Percentiles rank a stretch among this genome's conserved stretches.
Evolutionary conservation across 2,113 vertebrate genomes (phyloP).

Genomic region (Anguilla rostrata): DNA sequence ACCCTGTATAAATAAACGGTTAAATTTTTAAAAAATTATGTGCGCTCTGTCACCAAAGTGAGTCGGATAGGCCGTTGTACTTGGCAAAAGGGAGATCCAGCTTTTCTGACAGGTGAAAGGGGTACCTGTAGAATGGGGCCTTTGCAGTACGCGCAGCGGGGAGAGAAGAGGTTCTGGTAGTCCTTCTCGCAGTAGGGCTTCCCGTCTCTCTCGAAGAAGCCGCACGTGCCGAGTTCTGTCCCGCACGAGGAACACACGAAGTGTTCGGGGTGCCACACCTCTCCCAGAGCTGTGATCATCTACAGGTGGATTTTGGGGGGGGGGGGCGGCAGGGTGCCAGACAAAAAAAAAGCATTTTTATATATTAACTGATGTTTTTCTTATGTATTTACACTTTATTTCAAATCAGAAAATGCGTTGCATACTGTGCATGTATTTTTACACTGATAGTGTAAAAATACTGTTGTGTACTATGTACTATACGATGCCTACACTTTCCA

Average conservation of each 20-base stretch:
- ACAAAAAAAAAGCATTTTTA: not conserved
- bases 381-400: no score
- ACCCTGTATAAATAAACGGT: no score
- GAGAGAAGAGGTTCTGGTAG: constrained; percentile 80
- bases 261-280: constrained; percentile 86
- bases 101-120: not conserved
- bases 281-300: constrained; percentile 83
- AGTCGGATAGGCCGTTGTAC: no score
- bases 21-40: no score
- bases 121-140: constrained; percentile 74
- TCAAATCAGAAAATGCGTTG: no score
- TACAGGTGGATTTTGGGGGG: constrained; percentile 32
- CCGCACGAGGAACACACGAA: constrained; percentile 78
- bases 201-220: constrained; percentile 83
- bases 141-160: constrained; percentile 83
- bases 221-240: constrained; percentile 66
- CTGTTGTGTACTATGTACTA: no score
- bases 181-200: constrained; percentile 78
- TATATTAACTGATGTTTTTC: not conserved
- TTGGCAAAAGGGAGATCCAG: no score
- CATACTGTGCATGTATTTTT: no score
- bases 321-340: not conserved
- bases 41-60: no score
- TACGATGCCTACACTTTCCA: no score
- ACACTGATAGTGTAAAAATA: no score